Percentiles rank a stretch among this genome's conserved stretches.
Evolutionary conservation across 2,797 vertebrate species (phyloP).

Genomic region (Eulemur rubriventer): DNA sequence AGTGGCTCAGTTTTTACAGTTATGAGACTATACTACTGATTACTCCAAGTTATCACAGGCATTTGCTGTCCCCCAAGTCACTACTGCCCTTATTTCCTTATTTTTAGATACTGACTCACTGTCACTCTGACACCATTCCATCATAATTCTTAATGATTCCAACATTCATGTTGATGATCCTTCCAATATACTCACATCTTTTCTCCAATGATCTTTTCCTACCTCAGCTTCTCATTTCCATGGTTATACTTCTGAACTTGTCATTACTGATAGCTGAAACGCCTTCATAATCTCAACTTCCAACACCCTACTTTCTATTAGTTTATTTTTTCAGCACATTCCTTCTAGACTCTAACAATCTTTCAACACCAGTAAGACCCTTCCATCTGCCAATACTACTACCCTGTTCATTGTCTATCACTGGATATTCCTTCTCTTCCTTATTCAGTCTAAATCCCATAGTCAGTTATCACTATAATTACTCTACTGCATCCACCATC

Average conservation of each 20-base stretch:
- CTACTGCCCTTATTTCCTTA: background rate
- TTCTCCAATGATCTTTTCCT: background rate
- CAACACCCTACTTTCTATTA: background rate
- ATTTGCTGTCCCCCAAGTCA: background rate
- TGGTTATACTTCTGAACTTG: background rate
- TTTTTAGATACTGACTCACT: conserved; percentile 24
- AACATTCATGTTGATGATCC: background rate
- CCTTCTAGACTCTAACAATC: background rate
- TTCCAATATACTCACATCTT: background rate
- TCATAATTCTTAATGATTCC: conserved; percentile 10
- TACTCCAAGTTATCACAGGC: background rate
- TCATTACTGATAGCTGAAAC: background rate
- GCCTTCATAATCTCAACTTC: conserved; percentile 3
- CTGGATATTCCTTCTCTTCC: background rate
- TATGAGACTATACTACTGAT: background rate
- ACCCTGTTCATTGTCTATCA: background rate
- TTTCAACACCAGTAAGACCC: background rate
- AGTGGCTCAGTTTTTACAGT: background rate
- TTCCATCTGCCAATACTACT: background rate
- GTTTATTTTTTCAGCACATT: background rate
- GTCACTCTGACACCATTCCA: background rate
- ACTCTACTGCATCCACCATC: background rate
- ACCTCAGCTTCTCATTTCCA: background rate
- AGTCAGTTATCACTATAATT: background rate
- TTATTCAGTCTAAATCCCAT: background rate